These are phyloP conservation scores for Cairina moschata DNA, from an alignment of 2,113 vertebrate species.

Conservation along the genomic window DNA sequence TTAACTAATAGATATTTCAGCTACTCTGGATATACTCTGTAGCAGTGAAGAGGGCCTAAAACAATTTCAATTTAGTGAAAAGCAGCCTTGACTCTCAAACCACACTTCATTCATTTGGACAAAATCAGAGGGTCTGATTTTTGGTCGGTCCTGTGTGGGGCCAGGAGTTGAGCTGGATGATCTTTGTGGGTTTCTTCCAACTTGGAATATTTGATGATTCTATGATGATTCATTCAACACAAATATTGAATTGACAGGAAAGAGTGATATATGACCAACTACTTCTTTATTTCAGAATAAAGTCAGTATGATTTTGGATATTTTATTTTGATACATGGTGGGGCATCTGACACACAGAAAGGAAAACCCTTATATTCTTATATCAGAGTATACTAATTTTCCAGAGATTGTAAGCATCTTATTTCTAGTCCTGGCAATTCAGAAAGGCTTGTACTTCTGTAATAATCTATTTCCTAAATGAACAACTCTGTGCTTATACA, in stretches of 20 bases:
- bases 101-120: neutral
- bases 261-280: neutral
- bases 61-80: neutral
- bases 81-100: neutral
- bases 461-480: neutral
- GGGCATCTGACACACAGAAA: neutral
- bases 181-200: too few relatives aligned
- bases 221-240: neutral
- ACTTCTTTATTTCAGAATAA: neutral
- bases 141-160: too few relatives aligned
- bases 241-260: neutral
- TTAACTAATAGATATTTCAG: neutral
- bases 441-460: neutral
- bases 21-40: neutral
- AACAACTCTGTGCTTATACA: neutral
- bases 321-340: neutral
- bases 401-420: neutral
- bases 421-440: neutral
- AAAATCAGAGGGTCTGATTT: too few relatives aligned
- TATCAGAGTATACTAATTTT: neutral
- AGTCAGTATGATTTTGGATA: neutral
- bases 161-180: too few relatives aligned
- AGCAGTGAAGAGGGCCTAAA: neutral
- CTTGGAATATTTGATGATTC: too few relatives aligned
- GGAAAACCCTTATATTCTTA: neutral